phyloP scores from a whole-genome alignment of 2,888 invertebrate genomes.

The Siphlonurus alternatus region DNA sequence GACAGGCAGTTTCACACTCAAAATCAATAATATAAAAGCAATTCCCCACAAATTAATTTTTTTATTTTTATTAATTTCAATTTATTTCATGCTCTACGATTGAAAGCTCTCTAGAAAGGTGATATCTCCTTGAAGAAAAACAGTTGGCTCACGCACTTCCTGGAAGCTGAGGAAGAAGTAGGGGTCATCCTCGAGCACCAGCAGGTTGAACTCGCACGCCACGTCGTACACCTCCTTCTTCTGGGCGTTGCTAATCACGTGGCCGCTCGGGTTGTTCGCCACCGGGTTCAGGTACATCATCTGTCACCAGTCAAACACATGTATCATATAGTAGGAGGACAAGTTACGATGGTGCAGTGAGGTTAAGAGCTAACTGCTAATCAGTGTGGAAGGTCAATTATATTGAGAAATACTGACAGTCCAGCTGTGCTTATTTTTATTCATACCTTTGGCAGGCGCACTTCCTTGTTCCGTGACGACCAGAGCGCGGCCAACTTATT shows the following conservation, averaged over 20 bases:
- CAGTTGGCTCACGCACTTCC: no score
- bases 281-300: constrained; percentile 55
- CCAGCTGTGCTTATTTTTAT: background rate
- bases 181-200: constrained; percentile 70
- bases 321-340: background rate
- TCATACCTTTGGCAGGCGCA: background rate
- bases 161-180: constrained; percentile 62
- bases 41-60: no score
- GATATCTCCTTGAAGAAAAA: no score
- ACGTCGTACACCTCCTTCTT: constrained; percentile 52
- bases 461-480: background rate
- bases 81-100: no score
- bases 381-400: no score
- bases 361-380: background rate
- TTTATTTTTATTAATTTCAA: no score
- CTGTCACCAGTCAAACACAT: constrained; percentile 13
- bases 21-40: no score
- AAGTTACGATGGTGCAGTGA: background rate
- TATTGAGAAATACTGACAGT: no score
- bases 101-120: background rate
- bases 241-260: constrained; percentile 44
- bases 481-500: background rate
- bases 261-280: constrained; percentile 60
- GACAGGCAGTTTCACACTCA: no score
- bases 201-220: constrained; percentile 55